These are phyloP conservation scores for Aphelinus atriplicis DNA, from an alignment of 1,140 invertebrate genomes.

Conservation along the genomic window DNA sequence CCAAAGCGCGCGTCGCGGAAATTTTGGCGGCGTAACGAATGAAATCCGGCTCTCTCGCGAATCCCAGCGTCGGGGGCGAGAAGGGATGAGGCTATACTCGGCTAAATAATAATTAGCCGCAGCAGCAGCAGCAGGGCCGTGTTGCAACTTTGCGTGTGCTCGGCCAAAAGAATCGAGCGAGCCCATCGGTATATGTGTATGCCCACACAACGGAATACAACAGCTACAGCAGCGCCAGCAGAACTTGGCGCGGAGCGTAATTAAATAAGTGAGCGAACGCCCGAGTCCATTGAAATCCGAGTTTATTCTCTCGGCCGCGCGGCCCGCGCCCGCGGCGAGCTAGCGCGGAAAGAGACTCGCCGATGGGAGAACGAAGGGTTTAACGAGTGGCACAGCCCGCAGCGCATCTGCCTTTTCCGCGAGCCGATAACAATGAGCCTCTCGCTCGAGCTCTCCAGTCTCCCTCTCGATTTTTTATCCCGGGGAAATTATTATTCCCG, in stretches of 20 bases:
- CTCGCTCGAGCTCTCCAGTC: neutral
- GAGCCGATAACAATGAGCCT: neutral
- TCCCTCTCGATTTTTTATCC: neutral
- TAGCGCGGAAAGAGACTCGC: neutral
- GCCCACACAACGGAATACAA: no score
- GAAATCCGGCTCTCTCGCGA: no score
- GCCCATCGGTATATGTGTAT: no score
- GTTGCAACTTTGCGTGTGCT: no score
- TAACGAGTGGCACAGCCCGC: slow-evolving; percentile 27
- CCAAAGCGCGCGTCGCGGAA: no score
- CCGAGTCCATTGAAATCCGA: slow-evolving; percentile 23
- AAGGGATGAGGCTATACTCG: no score
- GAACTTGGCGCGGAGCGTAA: slow-evolving; percentile 12
- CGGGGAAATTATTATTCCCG: slow-evolving; percentile 21
- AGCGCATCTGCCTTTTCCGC: slow-evolving; percentile 23
- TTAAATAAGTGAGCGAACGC: slow-evolving; percentile 30
- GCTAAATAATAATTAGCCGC: no score
- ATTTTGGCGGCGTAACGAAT: no score
- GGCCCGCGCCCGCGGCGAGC: neutral
- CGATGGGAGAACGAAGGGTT: slow-evolving; percentile 34
- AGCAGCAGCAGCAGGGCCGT: no score
- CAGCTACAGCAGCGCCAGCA: neutral
- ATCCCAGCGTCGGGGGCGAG: no score
- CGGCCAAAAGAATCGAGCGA: no score
- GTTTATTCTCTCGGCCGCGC: neutral